A percentile compares a stretch with the other conserved stretches of the same genome.
Evolutionary conservation across 2,888 invertebrate species (phyloP).

Genomic region (Drosophila mulleri): DNA sequence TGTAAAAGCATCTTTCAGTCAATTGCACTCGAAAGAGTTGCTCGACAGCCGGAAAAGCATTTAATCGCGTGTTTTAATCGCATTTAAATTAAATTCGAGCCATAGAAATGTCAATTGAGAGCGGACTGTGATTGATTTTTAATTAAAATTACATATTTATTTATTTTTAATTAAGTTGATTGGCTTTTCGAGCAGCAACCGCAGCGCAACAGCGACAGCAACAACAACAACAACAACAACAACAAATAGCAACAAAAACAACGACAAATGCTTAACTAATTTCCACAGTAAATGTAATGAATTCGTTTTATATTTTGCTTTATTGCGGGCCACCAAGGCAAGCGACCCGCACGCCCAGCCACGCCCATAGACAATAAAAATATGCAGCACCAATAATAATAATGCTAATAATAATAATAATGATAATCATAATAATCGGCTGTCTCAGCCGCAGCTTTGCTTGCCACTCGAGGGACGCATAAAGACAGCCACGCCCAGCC

Average conservation of each 20-base stretch:
- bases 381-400: slow-evolving; percentile 44
- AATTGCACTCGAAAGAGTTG: slow-evolving; percentile 27
- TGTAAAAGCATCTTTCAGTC: slow-evolving; percentile 21
- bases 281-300: slow-evolving; percentile 47
- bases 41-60: slow-evolving; percentile 22
- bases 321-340: slow-evolving; percentile 33
- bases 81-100: slow-evolving; percentile 23
- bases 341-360: neutral
- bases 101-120: slow-evolving; percentile 40
- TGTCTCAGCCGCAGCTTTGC: slow-evolving; percentile 37
- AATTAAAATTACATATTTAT: slow-evolving; percentile 73
- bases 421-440: slow-evolving; percentile 54
- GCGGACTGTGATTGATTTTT: slow-evolving; percentile 71
- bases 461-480: slow-evolving; percentile 48
- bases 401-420: slow-evolving; percentile 44
- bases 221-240: slow-evolving; percentile 15
- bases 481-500: slow-evolving; percentile 22
- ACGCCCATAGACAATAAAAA: slow-evolving; percentile 12
- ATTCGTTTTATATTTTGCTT: slow-evolving; percentile 44
- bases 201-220: slow-evolving; percentile 48
- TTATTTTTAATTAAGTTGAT: slow-evolving; percentile 70
- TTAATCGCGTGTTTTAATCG: slow-evolving; percentile 38
- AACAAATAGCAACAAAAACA: slow-evolving; percentile 10
- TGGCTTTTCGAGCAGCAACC: slow-evolving; percentile 60
- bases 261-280: slow-evolving; percentile 56